Conservation (phyloP, 2,888 invertebrate species). For the Baccha elongata region DNA sequence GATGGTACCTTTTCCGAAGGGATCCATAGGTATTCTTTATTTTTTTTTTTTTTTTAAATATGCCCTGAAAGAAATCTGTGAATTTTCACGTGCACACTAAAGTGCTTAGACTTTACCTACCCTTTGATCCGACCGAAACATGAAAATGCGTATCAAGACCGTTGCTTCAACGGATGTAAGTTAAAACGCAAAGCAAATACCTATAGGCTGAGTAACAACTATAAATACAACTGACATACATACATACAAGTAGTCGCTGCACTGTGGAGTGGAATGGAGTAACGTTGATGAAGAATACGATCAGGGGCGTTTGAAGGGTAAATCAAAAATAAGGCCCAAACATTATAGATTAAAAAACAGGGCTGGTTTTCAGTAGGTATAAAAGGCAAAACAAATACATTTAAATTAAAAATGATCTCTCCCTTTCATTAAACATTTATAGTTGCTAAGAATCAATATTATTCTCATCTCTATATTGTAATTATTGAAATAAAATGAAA, state of each 20-base stretch:
- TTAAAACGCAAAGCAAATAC: slow-evolving; percentile 63
- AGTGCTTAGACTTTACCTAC: slow-evolving; percentile 34
- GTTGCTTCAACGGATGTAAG: slow-evolving; percentile 64
- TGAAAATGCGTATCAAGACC: slow-evolving; percentile 70
- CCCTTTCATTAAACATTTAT: too few relatives aligned
- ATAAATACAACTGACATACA: not conserved
- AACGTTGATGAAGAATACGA: not conserved
- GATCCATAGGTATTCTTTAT: slow-evolving; percentile 28
- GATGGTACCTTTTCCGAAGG: slow-evolving; percentile 27
- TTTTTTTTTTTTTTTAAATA: not conserved
- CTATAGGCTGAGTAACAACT: slow-evolving; percentile 43
- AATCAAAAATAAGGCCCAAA: not conserved
- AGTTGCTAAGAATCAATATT: too few relatives aligned
- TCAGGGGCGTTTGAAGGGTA: not conserved
- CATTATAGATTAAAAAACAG: too few relatives aligned
- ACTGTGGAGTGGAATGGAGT: not conserved
- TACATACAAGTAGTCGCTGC: slow-evolving; percentile 7
- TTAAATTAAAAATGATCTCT: too few relatives aligned
- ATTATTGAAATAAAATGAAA: too few relatives aligned
- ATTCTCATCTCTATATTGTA: too few relatives aligned
- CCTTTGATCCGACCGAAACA: slow-evolving; percentile 70
- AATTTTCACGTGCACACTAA: slow-evolving; percentile 46
- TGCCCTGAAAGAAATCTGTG: slow-evolving; percentile 16
- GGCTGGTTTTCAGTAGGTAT: too few relatives aligned
- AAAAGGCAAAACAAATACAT: too few relatives aligned